phyloP scores from a whole-genome alignment of 2,797 vertebrate genomes.

The Myotis findleyi region DNA sequence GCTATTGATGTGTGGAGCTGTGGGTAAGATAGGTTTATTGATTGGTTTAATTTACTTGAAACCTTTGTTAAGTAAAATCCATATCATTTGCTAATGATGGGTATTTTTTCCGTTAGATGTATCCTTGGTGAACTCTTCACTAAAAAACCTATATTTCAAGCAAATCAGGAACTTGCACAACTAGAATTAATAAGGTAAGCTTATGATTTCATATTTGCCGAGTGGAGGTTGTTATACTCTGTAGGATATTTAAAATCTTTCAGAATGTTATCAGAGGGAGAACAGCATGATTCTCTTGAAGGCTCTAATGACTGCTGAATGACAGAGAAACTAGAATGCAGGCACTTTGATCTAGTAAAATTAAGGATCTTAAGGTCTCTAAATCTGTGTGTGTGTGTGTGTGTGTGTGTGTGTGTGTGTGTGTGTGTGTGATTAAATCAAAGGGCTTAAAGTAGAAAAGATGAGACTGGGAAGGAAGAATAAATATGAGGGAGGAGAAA shows the following conservation, averaged over 20 bases:
- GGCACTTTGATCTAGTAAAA: slow-evolving; percentile 31
- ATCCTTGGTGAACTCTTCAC: slow-evolving; percentile 92
- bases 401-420: not conserved
- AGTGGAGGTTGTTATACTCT: not conserved
- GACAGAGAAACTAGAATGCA: slow-evolving; percentile 3
- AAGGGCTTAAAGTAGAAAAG: not conserved
- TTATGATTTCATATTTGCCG: slow-evolving; percentile 9
- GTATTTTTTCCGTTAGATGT: slow-evolving; percentile 85
- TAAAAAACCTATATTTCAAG: slow-evolving; percentile 93
- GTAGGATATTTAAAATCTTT: not conserved
- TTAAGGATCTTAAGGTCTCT: not conserved
- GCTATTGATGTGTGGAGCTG: slow-evolving; percentile 93
- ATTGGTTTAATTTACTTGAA: slow-evolving; percentile 12
- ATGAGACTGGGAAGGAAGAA: not conserved
- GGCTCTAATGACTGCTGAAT: not conserved
- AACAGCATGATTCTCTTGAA: slow-evolving; percentile 7
- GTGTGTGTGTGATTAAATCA: not conserved
- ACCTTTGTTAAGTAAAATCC: slow-evolving; percentile 45
- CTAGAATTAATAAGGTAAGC: slow-evolving; percentile 92
- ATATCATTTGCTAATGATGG: slow-evolving; percentile 51
- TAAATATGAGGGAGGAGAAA: slow-evolving; percentile 5
- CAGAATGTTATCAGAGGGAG: slow-evolving; percentile 19
- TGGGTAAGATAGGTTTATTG: slow-evolving; percentile 86
- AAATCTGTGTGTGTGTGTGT: not conserved
- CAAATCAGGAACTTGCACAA: slow-evolving; percentile 92